Conservation (phyloP, 2,888 invertebrate genomes). For the Bombylius discolor region DNA sequence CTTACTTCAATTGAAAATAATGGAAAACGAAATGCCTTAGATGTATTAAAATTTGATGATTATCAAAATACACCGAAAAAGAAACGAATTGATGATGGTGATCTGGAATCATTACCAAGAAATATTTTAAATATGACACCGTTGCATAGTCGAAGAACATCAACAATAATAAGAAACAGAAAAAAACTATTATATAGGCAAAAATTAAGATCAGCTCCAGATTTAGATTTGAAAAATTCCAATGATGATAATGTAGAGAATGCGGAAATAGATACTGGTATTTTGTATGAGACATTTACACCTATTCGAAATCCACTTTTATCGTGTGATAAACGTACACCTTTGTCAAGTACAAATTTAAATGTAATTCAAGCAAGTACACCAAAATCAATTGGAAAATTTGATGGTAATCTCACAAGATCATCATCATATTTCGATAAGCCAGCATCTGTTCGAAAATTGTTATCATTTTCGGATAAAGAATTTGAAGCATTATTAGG, state of each 20-base stretch:
- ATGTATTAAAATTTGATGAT: conserved; percentile 5
- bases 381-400: conserved; percentile 6
- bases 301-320: conserved; percentile 3
- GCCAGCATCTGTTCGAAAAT: conserved; percentile 8
- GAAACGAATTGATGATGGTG: background rate
- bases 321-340: conserved; percentile 6
- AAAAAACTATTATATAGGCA: conserved; percentile 1
- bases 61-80: conserved; percentile 13
- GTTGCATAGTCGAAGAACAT: background rate
- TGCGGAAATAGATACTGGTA: background rate
- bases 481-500: conserved; percentile 1
- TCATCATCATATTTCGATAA: background rate
- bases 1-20: background rate
- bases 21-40: conserved; percentile 2
- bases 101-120: background rate
- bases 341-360: conserved; percentile 2
- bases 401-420: background rate
- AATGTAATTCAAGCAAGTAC: conserved; percentile 9
- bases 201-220: conserved; percentile 10
- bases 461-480: conserved; percentile 9
- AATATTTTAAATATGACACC: background rate
- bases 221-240: conserved; percentile 5
- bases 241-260: background rate
- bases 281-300: background rate
- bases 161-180: background rate